Percentiles rank a stretch among this genome's conserved stretches.
phyloP scores from a whole-genome alignment of 2,113 vertebrate species.

The Lophura nycthemera region DNA sequence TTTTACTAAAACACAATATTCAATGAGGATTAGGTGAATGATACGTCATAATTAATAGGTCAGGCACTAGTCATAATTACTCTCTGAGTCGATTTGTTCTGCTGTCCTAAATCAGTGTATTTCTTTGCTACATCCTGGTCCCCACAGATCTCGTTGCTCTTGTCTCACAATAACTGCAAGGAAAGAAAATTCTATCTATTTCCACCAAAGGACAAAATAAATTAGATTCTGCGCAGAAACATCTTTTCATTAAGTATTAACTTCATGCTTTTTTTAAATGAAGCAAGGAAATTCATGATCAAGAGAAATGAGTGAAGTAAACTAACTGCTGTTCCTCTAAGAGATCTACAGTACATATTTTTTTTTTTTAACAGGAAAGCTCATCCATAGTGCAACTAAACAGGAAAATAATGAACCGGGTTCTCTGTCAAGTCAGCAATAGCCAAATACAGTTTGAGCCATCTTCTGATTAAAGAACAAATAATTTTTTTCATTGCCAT shows the following conservation, averaged over 20 bases:
- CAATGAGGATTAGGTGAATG: not conserved
- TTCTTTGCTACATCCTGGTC: not conserved
- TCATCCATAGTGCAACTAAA: not conserved
- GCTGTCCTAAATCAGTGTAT: not conserved
- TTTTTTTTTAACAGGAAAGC: not conserved
- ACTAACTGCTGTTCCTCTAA: not conserved
- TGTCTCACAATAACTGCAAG: not conserved
- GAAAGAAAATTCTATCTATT: conserved; percentile 30
- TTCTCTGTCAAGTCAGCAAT: not conserved
- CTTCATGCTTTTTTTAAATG: not conserved
- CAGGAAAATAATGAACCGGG: not conserved
- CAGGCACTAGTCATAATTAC: not conserved
- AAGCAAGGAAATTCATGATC: not conserved
- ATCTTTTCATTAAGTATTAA: not conserved
- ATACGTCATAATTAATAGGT: conserved; percentile 35
- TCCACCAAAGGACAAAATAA: not conserved
- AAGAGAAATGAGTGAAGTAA: conserved; percentile 5
- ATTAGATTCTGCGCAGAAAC: not conserved
- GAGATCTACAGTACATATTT: not conserved
- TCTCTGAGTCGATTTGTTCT: not conserved
- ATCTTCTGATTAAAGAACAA: conserved; percentile 24
- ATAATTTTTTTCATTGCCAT: not conserved
- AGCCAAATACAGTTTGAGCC: not conserved
- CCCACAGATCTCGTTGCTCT: not conserved
- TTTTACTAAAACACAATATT: conserved; percentile 28